Conservation (phyloP, 1,140 invertebrate genomes). For the Musca vetustissima region DNA sequence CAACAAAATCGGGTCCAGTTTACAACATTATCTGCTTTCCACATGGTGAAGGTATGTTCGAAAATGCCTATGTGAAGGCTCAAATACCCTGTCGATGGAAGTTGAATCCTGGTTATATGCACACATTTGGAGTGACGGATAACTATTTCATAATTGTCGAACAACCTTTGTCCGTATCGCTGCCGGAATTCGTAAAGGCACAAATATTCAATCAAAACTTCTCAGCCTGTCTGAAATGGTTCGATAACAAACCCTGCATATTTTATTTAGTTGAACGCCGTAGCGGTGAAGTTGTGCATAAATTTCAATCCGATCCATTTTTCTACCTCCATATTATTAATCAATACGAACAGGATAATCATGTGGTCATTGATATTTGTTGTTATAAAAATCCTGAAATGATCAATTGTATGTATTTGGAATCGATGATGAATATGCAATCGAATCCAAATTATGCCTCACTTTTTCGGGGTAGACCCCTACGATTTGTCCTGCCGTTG, state of each 20-base stretch:
- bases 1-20: constrained; percentile 66
- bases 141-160: constrained; percentile 84
- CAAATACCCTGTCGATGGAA: constrained; percentile 72
- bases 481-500: constrained; percentile 70
- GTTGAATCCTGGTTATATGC: constrained; percentile 82
- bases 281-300: constrained; percentile 62
- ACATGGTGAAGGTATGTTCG: constrained; percentile 65
- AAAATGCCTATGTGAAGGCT: constrained; percentile 69
- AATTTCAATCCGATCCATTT: constrained; percentile 71
- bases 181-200: constrained; percentile 61
- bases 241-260: constrained; percentile 72
- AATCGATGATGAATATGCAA: constrained; percentile 77
- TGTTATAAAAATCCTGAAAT: constrained; percentile 79
- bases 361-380: constrained; percentile 79
- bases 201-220: constrained; percentile 67
- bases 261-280: constrained; percentile 71
- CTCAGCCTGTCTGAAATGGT: constrained; percentile 68
- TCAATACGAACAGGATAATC: constrained; percentile 74
- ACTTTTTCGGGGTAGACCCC: constrained; percentile 75
- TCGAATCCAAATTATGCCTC: constrained; percentile 76
- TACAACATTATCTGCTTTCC: constrained; percentile 76
- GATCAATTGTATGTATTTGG: constrained; percentile 83
- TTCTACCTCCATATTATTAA: constrained; percentile 91
- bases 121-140: constrained; percentile 83
- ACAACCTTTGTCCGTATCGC: constrained; percentile 75